Evolutionary conservation across 1,140 invertebrate genomes (phyloP), one percentile per base, ranked within the genome.

Genomic region (Diabrotica undecimpunctata): DNA sequence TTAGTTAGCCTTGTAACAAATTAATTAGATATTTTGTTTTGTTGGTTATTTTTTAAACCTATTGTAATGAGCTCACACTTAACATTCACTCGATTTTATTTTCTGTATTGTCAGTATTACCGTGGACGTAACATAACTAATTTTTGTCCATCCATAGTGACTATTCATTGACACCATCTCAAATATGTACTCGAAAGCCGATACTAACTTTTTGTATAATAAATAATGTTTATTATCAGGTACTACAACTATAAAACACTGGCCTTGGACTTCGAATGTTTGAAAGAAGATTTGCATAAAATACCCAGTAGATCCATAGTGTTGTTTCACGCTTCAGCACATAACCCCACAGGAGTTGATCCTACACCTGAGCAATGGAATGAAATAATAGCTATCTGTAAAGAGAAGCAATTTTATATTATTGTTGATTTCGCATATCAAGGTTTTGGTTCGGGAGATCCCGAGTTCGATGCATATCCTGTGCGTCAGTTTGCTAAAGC

Each of bases 341-440:
- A 99, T 79, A 99, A 99, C 84, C 97, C 97, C 8, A 99, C 97
- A 9, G 97, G 97, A 54, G 87, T 92, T 66, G 94, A 97, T 81
- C 93, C 93, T 36, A 93, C 88, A 6, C 80, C 85, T 12, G 92
- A 95, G 50, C 90, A 95, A 78, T 96, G 93, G 93, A 79, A 82
- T 62, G 81, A 88, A 79, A 88, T 96, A 72, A 92, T 92, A 10
- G 83, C 92, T 72, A 81, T 95, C 39, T 85, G 94, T 66, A 83
- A 91, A 80, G 82, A 88, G 68, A 90, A 86, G 74, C 87, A 90
- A 65, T 79, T 97, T 58, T 96, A 97, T 80, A 88, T 95, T 51
- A 87, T 97, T 73, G 94, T 99, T 78, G 97, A 99, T 81, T 91
- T 89, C 71, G 96, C 96, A 10, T 98, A 98, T 82, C 96, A 98